Percentiles rank a stretch among this genome's conserved stretches.
Evolutionary conservation across 2,888 invertebrate genomes (phyloP).

Genomic region (Gymnocheta viridis): DNA sequence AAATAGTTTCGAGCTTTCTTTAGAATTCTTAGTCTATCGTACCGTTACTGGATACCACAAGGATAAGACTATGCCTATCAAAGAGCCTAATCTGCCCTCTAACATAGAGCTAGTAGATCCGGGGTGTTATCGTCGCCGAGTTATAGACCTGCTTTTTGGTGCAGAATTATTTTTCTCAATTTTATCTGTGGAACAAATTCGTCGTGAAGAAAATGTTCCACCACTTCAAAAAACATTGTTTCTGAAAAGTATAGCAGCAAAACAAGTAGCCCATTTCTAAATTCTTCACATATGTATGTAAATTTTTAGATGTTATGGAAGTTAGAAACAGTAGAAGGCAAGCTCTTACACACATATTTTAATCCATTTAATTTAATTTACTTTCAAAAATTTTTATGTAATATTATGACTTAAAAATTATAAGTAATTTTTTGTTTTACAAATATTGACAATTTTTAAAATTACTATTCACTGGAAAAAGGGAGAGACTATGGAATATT

Average conservation of each 20-base stretch:
- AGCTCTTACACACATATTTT: no score
- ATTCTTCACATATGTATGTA: neutral
- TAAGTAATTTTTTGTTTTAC: no score
- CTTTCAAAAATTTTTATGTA: no score
- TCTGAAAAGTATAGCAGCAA: slow-evolving; percentile 18
- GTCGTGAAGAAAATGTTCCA: slow-evolving; percentile 30
- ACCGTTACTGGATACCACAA: slow-evolving; percentile 47
- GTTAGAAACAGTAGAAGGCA: slow-evolving; percentile 31
- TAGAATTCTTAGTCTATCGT: slow-evolving; percentile 32
- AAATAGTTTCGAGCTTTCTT: slow-evolving; percentile 23
- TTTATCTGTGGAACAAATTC: slow-evolving; percentile 38
- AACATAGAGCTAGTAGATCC: slow-evolving; percentile 36
- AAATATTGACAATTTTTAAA: no score
- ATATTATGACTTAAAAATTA: no score
- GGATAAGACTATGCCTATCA: slow-evolving; percentile 26
- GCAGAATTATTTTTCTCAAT: slow-evolving; percentile 55
- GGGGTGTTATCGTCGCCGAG: slow-evolving; percentile 31
- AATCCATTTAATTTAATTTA: no score
- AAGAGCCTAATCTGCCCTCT: slow-evolving; percentile 24
- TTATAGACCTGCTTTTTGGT: slow-evolving; percentile 47
- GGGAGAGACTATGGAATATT: no score
- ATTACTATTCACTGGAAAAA: no score
- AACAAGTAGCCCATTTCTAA: neutral
- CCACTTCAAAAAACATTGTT: slow-evolving; percentile 59
- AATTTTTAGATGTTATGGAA: slow-evolving; percentile 41